Evolutionary conservation across 2,888 invertebrate genomes (phyloP).

Genomic region (Allygus modestus): DNA sequence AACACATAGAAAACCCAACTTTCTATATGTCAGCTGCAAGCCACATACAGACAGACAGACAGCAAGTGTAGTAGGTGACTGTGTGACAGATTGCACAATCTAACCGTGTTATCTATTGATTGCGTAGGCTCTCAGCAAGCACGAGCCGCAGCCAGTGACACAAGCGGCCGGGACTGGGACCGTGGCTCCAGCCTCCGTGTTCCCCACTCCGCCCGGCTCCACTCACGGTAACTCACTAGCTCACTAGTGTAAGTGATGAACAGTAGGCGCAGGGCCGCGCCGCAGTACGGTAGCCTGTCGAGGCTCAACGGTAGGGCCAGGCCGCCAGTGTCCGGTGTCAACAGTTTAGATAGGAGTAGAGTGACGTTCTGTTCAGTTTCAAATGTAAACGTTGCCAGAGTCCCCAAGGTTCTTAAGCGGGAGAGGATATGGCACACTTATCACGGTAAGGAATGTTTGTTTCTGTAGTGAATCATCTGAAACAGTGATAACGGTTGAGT

Average conservation of each 20-base stretch:
- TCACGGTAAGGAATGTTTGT: slow-evolving; percentile 36
- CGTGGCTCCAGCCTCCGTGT: slow-evolving; percentile 71
- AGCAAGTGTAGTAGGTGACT: background rate
- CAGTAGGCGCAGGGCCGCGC: background rate
- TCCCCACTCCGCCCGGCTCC: slow-evolving; percentile 76
- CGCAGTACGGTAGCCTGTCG: slow-evolving; percentile 7
- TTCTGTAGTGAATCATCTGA: background rate
- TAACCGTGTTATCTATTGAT: slow-evolving; percentile 55
- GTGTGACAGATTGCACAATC: slow-evolving; percentile 30
- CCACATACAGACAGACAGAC: slow-evolving; percentile 9
- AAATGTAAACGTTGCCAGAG: background rate
- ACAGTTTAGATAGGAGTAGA: background rate
- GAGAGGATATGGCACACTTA: slow-evolving; percentile 60
- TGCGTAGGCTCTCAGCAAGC: slow-evolving; percentile 75
- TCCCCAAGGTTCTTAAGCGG: background rate
- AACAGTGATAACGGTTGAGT: no score
- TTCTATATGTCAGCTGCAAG: no score
- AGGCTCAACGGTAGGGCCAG: background rate
- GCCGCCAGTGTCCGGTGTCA: background rate
- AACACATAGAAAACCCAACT: no score
- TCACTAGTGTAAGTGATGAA: slow-evolving; percentile 53
- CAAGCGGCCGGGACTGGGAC: background rate
- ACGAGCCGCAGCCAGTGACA: slow-evolving; percentile 73
- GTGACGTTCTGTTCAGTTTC: background rate
- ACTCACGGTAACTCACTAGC: slow-evolving; percentile 72